Evolutionary conservation across 1,140 invertebrate species (phyloP).

Genomic region (Eupristina koningsbergeri): DNA sequence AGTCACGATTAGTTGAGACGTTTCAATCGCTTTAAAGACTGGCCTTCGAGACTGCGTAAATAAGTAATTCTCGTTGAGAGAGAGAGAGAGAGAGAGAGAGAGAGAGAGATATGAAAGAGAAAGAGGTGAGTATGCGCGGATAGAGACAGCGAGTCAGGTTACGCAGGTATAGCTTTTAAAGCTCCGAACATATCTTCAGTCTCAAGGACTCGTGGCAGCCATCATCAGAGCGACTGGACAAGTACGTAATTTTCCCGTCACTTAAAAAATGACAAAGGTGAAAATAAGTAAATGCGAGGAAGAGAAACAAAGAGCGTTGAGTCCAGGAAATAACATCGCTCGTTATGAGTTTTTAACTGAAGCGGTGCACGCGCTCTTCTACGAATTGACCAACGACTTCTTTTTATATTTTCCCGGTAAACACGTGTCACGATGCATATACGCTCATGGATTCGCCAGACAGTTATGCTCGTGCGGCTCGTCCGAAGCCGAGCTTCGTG

Average conservation of each 20-base stretch:
- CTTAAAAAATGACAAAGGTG: background rate
- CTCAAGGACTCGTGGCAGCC: too few relatives aligned
- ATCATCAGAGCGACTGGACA: background rate
- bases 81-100: background rate
- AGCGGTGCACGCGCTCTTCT: conserved; percentile 30
- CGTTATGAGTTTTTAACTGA: conserved; percentile 25
- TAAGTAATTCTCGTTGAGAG: too few relatives aligned
- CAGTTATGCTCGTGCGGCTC: too few relatives aligned
- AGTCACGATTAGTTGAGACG: too few relatives aligned
- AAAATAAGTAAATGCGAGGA: background rate
- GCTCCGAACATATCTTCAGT: background rate
- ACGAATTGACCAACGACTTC: conserved; percentile 35
- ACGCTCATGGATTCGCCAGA: too few relatives aligned
- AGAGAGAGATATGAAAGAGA: background rate
- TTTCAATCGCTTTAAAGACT: too few relatives aligned
- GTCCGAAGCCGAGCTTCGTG: too few relatives aligned
- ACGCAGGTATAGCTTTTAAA: background rate
- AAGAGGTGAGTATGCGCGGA: background rate
- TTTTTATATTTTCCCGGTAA: conserved; percentile 47
- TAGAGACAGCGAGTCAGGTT: background rate
- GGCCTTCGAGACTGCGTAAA: background rate
- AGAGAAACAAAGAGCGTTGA: background rate
- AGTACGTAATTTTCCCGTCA: background rate
- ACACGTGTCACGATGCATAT: conserved; percentile 5
- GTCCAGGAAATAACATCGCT: background rate